Base-by-base conservation (phyloP, 2,888 invertebrate genomes). In the Trypoxylon attenuatum region DNA sequence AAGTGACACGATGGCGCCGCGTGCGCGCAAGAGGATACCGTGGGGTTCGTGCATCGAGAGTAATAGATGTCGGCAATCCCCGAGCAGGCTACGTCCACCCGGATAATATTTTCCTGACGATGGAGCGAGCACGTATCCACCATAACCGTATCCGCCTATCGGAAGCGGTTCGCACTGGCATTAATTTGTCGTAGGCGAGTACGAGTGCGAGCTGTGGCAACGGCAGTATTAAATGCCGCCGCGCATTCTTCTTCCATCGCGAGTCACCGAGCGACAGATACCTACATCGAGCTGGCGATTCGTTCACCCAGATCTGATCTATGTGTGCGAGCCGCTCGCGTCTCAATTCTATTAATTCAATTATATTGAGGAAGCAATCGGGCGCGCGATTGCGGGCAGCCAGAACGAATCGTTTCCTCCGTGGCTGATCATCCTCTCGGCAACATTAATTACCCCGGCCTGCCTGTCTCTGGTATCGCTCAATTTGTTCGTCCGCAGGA, bases 321-420 rank as follows among this genome's bases (percentile, higher is more conserved):
- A 56, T 56, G 49, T 61, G 50, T 50, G 52, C 10, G 8, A 6
- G 49, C 23, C 1, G 27, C 29, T 45, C 58, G 55, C 42, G 61
- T 65, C 65, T 73, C 64, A 60, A 67, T 75, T 71, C 65, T 60
- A 73, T 76, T 71, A 61, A 73, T 68, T 70, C 62, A 68, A 68
- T 76, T 71, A 71, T 69, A 73, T 77, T 47, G 71, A 71, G 71
- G 77, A 77, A 76, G 74, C 62, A 38, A 42, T 43, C 46, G 59
- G 13, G 57, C 33, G n/a, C 55, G 43, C 64, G 74, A 69, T 76
- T 76, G 70, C 75, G 51, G 59, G 39, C 22, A 42, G 18, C 29
- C 52, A 61, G 73, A 73, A 76, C 66, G 46, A 69, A 77, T 76
- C 63, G 64, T 39, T 73, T 73, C 74, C 76, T 69, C 50, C 62